Percentiles rank a stretch among this genome's conserved stretches.
Conservation (phyloP, 1,140 invertebrate genomes). For the Mesaphorura yosii region DNA sequence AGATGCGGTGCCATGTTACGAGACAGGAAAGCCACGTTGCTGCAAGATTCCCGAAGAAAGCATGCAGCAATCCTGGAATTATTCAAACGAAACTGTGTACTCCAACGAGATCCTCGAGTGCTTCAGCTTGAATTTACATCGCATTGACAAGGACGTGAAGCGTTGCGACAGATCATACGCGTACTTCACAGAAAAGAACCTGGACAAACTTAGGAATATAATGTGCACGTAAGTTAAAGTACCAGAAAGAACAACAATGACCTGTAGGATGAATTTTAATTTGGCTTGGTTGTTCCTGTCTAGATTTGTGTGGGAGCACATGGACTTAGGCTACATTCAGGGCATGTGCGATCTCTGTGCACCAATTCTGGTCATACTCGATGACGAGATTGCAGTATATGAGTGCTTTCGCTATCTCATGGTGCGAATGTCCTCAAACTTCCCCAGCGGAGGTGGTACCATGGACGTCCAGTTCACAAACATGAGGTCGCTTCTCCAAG, state of each 20-base stretch:
- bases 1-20: no score
- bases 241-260: no score
- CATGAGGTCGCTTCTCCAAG: slow-evolving; percentile 50
- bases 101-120: slow-evolving; percentile 68
- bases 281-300: slow-evolving; percentile 1
- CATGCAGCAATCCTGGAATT: slow-evolving; percentile 61
- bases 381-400: slow-evolving; percentile 83
- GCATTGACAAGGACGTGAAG: slow-evolving; percentile 93
- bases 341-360: slow-evolving; percentile 94
- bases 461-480: slow-evolving; percentile 94
- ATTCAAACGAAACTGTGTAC: no score
- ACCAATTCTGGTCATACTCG: slow-evolving; percentile 79
- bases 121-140: slow-evolving; percentile 79
- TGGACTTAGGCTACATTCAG: slow-evolving; percentile 64
- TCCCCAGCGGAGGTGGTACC: slow-evolving; percentile 71
- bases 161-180: slow-evolving; percentile 85
- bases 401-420: slow-evolving; percentile 83
- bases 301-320: slow-evolving; percentile 85
- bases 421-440: slow-evolving; percentile 79
- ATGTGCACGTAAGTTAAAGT: slow-evolving; percentile 75
- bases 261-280: no score
- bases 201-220: slow-evolving; percentile 86
- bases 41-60: no score
- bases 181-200: slow-evolving; percentile 75
- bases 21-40: no score